Evolutionary conservation across 2,888 invertebrate genomes (phyloP), one percentile per base, ranked within the genome.

Genomic region (Helicoverpa assulta): DNA sequence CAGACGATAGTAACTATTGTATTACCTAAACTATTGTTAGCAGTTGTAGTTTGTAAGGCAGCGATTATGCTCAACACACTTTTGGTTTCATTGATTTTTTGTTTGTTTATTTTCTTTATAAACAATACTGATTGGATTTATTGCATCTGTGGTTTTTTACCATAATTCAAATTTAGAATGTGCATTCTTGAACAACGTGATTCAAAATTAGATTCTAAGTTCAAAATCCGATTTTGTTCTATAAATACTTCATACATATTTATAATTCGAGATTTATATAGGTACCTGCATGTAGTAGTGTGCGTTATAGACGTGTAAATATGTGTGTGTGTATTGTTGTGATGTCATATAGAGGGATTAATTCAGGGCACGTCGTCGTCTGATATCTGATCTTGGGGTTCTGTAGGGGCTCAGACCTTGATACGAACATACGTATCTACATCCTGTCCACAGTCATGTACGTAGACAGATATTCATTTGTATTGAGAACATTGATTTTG

Each of bases 341-440:
- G 89, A 87, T 88, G 92, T 91, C 92, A 91, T 89, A 91, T 88
- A 84, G 89, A 90, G 90, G 92, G 92, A 94, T 94, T 94, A 94
- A 94, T 94, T 92, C 93, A 89, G 90, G 89, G 90, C 94, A 94
- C 94, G 94, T 94, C 90, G 89, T 76, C 85, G 84, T 81, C 87
- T 88, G 92, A 91, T 94, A 94, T 94, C 94, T 89, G 94, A 94
- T 94, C 93, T 89, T 86, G 89, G 92, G 90, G 90, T 88, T 85
- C 81, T 78, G 89, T 83, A 80, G 89, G 91, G 92, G 89, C 87
- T 89, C 84, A 86, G 85, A 85, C 87, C 87, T 86, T 87, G 88
- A 88, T 90, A 88, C 83, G 84, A 75, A 75, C 66, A 73, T 68
- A 80, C 70, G 63, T 82, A 71, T 76, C 77, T 73, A 77, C 76